These are phyloP conservation scores for Aphaenogaster ashmeadi DNA, from an alignment of 1,140 invertebrate genomes.

Conservation along the genomic window DNA sequence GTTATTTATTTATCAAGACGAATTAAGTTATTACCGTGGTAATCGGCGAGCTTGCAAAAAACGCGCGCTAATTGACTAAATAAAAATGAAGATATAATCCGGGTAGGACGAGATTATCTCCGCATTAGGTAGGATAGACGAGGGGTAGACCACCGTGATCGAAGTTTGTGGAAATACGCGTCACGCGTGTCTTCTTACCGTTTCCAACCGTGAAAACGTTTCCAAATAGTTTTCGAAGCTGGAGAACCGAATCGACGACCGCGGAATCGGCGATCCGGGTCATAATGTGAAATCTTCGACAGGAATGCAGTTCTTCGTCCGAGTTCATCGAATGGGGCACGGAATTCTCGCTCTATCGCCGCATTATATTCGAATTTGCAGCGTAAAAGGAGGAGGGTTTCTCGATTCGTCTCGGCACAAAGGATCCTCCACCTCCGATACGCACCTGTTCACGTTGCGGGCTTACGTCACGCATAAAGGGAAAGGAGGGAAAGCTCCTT, in stretches of 20 bases:
- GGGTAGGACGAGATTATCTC: conserved; percentile 27
- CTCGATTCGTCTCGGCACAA: conserved; percentile 52
- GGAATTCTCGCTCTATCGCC: conserved; percentile 32
- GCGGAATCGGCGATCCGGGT: conserved; percentile 42
- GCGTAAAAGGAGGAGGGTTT: conserved; percentile 27
- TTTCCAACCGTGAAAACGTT: conserved; percentile 37
- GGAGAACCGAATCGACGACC: conserved; percentile 2
- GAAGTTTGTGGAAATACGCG: conserved; percentile 60
- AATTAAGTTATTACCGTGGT: not conserved
- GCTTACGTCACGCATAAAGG: conserved; percentile 38
- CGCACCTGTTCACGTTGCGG: conserved; percentile 43
- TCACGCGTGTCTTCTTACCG: conserved; percentile 54
- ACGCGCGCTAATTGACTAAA: not conserved
- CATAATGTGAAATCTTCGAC: conserved; percentile 47
- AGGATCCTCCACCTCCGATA: conserved; percentile 33
- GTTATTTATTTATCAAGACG: not conserved
- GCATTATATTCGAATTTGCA: conserved; percentile 49
- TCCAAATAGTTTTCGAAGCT: not conserved
- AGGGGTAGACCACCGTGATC: conserved; percentile 46
- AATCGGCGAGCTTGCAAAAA: not conserved
- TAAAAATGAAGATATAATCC: not conserved
- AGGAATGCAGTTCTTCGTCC: conserved; percentile 33
- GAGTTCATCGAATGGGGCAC: conserved; percentile 34
- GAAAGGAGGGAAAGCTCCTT: conserved; percentile 50
- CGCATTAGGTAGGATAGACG: conserved; percentile 27